Conservation (phyloP, 2,113 vertebrate genomes). For the Salminus brasiliensis region DNA sequence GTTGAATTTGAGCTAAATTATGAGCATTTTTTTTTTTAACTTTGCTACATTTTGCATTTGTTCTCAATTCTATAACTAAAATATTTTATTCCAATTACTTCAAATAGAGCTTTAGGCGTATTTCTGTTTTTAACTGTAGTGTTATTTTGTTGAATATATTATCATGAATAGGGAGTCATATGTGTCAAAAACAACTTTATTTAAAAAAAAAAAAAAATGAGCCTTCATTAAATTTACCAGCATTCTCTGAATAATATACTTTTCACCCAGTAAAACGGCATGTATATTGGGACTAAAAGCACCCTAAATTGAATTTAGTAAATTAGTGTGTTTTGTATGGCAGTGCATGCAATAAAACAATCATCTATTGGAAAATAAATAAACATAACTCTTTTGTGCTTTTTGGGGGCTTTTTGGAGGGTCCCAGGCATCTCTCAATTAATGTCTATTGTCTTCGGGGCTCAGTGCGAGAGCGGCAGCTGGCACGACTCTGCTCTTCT, state of each 20-base stretch:
- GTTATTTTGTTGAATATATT: no score
- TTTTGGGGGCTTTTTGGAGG: constrained; percentile 3
- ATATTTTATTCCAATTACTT: no score
- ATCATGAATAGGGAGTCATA: neutral
- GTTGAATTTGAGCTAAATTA: no score
- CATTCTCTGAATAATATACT: neutral
- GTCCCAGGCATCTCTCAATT: constrained; percentile 25
- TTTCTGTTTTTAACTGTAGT: no score
- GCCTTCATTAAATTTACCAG: neutral
- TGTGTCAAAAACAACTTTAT: neutral
- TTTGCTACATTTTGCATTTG: neutral
- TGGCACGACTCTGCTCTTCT: neutral
- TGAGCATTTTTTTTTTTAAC: neutral
- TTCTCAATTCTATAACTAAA: neutral
- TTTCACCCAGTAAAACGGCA: no score
- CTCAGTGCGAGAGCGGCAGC: constrained; percentile 2
- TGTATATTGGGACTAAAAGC: no score
- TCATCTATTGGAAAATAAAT: neutral
- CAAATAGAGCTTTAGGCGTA: no score
- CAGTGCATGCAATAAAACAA: neutral
- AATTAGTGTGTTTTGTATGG: neutral
- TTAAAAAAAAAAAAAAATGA: no score
- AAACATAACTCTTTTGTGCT: constrained; percentile 14
- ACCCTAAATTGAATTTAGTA: neutral
- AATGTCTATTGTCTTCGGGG: constrained; percentile 23